Base-by-base conservation (phyloP, 2,113 vertebrate genomes). In the Passer montanus region DNA sequence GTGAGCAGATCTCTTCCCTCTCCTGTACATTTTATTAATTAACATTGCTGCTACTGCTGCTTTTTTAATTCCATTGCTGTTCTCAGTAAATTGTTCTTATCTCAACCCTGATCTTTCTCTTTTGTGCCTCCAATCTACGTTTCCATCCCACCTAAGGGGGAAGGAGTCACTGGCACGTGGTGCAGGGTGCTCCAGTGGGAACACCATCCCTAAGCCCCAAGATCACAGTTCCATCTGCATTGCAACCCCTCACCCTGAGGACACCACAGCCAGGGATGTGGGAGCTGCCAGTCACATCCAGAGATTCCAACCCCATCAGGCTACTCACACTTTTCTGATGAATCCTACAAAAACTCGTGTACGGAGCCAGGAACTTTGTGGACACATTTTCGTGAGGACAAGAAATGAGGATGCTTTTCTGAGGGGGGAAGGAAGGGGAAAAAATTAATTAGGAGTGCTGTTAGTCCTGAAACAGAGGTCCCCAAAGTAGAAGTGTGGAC, bases 381-480 rank as follows among this genome's bases (percentile, higher is more conserved):
- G 97, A 98, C 28, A 94, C 88, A 9, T 97, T 98, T 90, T 98
- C 98, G 0, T 97, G 95, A 56, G 97, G 97, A 82, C 98, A 98
- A 73, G 98, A 98, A 88, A 98, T 72, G 16, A 97, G 97, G 68
- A 98, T 97, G 91, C 98, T 98, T 95, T 98, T 98, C 98, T 98
- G 69, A 52, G 73, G 11, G 26, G 59, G 37, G 5, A 78, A 56
- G 43, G 4, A 77, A 52, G 77, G 7, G 5, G 37, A 52, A 21
- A 56, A 56, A 33, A 3, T 2, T 2, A 69, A 21, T 82, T 18
- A 87, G 18, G 39, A 66, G 12, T 6, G 18, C 11, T 67, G 7
- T 73, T 39, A 84, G 10, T 24, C 20, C 70, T 16, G 35, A 63
- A 52, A 60, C 27, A 10, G 33, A 50, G 8, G 6, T 15, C 50